Percentiles rank a stretch among this genome's conserved stretches.
phyloP scores from a whole-genome alignment of 1,140 invertebrate genomes.

The Eueides isabella region DNA sequence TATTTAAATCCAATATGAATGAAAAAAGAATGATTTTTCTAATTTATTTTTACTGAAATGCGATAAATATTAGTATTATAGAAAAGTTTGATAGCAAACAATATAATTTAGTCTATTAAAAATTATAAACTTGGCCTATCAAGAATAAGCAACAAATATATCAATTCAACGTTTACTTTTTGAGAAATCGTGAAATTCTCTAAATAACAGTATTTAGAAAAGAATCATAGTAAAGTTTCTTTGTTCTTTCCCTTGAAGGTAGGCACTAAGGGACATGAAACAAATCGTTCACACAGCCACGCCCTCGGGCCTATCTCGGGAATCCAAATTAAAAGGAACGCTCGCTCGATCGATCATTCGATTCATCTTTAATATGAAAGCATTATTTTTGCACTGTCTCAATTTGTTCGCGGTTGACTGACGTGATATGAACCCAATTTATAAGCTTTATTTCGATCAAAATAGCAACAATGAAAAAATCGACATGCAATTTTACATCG shows the following conservation, averaged over 20 bases:
- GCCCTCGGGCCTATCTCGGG: constrained; percentile 72
- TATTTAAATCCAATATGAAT: background rate
- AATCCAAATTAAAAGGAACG: constrained; percentile 81
- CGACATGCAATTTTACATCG: constrained; percentile 41
- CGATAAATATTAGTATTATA: too few species aligned
- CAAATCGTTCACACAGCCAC: constrained; percentile 76
- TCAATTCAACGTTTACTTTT: background rate
- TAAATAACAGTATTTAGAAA: background rate
- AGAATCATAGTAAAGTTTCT: constrained; percentile 40
- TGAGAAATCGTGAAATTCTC: background rate
- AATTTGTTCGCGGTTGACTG: constrained; percentile 73
- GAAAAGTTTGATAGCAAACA: too few species aligned
- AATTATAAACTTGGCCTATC: background rate
- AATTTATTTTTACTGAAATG: too few species aligned
- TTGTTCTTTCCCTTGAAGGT: constrained; percentile 46
- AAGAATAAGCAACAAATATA: background rate
- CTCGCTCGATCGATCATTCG: constrained; percentile 79
- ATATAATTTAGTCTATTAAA: background rate
- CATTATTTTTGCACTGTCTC: constrained; percentile 78
- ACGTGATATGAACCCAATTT: constrained; percentile 67
- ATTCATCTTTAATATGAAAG: constrained; percentile 78
- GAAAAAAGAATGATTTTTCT: background rate
- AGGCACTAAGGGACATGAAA: constrained; percentile 74
- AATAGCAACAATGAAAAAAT: constrained; percentile 52
- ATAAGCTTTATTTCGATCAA: constrained; percentile 61